These are phyloP conservation scores for Epinotia ramella DNA, from an alignment of 2,888 invertebrate genomes.

Conservation along the genomic window DNA sequence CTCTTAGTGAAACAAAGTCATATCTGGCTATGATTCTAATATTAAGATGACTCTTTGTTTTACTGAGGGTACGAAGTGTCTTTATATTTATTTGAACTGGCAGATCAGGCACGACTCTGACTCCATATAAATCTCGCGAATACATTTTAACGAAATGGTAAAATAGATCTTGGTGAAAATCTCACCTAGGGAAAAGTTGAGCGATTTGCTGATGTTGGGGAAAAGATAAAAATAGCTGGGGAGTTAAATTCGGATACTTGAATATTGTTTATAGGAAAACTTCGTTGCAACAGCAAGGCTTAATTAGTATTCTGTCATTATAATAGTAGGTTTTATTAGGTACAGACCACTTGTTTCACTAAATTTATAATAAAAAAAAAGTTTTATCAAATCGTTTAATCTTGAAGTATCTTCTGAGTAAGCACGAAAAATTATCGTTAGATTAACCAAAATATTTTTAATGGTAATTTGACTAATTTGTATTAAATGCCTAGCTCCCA, in stretches of 20 bases:
- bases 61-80: constrained; percentile 73
- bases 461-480: not conserved
- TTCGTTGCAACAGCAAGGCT: no score
- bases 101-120: constrained; percentile 79
- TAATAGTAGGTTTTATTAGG: no score
- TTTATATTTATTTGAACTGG: constrained; percentile 79
- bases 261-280: not conserved
- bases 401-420: no score
- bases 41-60: constrained; percentile 26
- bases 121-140: constrained; percentile 71
- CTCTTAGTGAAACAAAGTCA: constrained; percentile 34
- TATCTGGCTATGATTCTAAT: constrained; percentile 25
- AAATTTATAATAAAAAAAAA: no score
- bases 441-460: not conserved
- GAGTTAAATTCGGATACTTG: constrained; percentile 2
- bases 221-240: constrained; percentile 25
- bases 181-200: constrained; percentile 42
- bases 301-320: no score
- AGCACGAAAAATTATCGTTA: no score
- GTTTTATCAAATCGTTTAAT: no score
- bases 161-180: constrained; percentile 48
- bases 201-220: constrained; percentile 35
- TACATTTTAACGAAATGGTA: constrained; percentile 58
- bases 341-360: no score
- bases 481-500: not conserved